These are phyloP conservation scores for Trissolcus brochymenae DNA, from an alignment of 2,888 invertebrate genomes.

Conservation along the genomic window DNA sequence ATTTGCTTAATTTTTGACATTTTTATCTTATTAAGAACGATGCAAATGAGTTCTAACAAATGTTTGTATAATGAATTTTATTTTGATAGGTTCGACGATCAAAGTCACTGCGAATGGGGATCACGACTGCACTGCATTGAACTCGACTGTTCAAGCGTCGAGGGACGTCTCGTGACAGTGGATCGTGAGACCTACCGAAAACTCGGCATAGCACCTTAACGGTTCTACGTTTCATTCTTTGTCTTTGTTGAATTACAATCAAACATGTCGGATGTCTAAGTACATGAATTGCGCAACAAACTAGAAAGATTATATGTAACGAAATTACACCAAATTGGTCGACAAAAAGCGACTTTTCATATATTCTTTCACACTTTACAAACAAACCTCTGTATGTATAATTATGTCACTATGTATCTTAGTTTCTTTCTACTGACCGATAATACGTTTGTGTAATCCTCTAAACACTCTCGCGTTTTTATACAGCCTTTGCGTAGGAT, in stretches of 20 bases:
- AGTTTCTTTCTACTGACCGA: constrained; percentile 14
- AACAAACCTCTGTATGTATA: background rate
- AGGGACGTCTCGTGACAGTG: constrained; percentile 76
- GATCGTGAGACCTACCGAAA: constrained; percentile 77
- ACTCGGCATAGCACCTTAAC: constrained; percentile 68
- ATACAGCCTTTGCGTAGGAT: constrained; percentile 40
- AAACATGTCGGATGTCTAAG: constrained; percentile 11
- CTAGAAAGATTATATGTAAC: constrained; percentile 15
- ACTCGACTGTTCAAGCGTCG: constrained; percentile 77
- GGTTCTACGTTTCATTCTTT: constrained; percentile 17
- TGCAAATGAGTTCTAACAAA: no score
- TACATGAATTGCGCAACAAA: constrained; percentile 35
- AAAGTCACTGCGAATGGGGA: constrained; percentile 79
- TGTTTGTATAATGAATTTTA: background rate
- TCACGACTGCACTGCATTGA: constrained; percentile 78
- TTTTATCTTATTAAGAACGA: no score
- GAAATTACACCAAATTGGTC: no score
- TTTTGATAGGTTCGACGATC: constrained; percentile 71
- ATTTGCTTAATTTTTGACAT: no score
- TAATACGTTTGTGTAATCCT: constrained; percentile 22
- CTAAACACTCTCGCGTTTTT: constrained; percentile 40
- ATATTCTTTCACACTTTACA: constrained; percentile 7
- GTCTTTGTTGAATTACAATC: constrained; percentile 22
- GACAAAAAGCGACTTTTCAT: background rate
- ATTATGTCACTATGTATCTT: constrained; percentile 2